Evolutionary conservation across 2,888 invertebrate species (phyloP).

Genomic region (Geophilus truncorum): DNA sequence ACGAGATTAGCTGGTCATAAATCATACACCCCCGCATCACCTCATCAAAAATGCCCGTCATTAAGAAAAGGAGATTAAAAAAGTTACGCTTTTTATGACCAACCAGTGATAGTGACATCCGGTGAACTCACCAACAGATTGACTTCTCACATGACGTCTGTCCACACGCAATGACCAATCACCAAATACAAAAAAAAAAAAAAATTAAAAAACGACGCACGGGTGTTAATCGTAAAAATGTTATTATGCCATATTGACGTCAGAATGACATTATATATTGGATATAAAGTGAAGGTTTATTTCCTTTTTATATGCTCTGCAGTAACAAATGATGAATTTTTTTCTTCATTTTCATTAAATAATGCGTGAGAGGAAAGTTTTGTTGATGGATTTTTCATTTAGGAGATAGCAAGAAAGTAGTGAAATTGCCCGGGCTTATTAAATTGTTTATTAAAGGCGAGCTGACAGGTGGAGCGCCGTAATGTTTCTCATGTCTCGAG

Average conservation of each 20-base stretch:
- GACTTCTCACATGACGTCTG: not conserved
- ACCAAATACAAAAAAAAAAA: not conserved
- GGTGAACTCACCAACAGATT: not conserved
- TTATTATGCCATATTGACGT: not conserved
- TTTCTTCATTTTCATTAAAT: not conserved
- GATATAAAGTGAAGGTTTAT: conserved; percentile 2
- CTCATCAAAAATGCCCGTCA: conserved; percentile 9
- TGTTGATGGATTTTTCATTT: not conserved
- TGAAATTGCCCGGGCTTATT: not conserved
- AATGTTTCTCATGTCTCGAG: not conserved
- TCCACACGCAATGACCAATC: not conserved
- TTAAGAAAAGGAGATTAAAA: conserved; percentile 2
- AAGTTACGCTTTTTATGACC: conserved; percentile 1
- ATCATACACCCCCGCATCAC: not conserved
- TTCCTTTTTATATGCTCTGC: not conserved
- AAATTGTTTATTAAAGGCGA: not conserved
- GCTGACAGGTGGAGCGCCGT: not conserved
- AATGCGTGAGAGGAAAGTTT: not conserved
- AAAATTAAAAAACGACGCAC: not conserved
- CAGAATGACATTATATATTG: not conserved
- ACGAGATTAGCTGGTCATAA: conserved; percentile 21
- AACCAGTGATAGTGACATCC: not conserved
- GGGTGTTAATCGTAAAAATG: conserved; percentile 12
- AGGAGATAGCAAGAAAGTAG: not conserved
- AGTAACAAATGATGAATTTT: not conserved